Conservation (phyloP, 35 echinoderm and acorn worm genomes). For the Ophioderma brevispina region DNA sequence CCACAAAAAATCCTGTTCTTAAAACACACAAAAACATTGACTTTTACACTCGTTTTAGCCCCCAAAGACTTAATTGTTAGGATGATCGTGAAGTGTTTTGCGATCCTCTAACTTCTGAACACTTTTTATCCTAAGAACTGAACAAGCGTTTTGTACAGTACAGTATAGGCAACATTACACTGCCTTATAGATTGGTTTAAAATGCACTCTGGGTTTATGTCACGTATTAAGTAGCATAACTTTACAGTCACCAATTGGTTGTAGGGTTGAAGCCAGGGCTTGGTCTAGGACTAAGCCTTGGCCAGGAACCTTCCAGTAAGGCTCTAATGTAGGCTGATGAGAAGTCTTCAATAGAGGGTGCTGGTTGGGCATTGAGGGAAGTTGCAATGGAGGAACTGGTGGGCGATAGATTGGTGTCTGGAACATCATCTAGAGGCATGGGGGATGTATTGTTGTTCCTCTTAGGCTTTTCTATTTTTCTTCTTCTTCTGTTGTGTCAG, state of each 20-base stretch:
- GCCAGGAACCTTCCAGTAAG: slow-evolving; percentile 60
- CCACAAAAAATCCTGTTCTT: too few species aligned
- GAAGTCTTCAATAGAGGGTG: slow-evolving; percentile 53
- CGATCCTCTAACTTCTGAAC: too few species aligned
- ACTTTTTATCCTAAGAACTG: too few species aligned
- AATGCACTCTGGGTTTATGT: too few species aligned
- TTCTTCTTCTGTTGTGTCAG: slow-evolving; percentile 77
- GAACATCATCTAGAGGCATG: slow-evolving; percentile 58
- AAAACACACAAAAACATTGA: too few species aligned
- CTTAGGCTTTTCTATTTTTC: slow-evolving; percentile 90
- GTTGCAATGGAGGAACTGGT: slow-evolving; percentile 73
- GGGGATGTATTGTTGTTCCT: slow-evolving; percentile 93
- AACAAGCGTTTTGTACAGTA: too few species aligned
- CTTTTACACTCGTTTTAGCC: too few species aligned
- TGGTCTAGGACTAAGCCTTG: slow-evolving; percentile 37
- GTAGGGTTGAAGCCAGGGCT: not conserved
- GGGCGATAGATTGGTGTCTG: slow-evolving; percentile 45
- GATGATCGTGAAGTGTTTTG: too few species aligned
- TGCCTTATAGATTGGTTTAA: too few species aligned
- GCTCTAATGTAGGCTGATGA: slow-evolving; percentile 74
- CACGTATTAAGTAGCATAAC: not conserved
- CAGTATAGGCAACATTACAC: too few species aligned
- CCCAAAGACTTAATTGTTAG: too few species aligned
- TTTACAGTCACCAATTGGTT: not conserved
- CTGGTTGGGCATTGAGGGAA: slow-evolving; percentile 45